Evolutionary conservation across 2,113 vertebrate genomes (phyloP), one percentile per base, ranked within the genome.

Genomic region (Polypterus bichir): DNA sequence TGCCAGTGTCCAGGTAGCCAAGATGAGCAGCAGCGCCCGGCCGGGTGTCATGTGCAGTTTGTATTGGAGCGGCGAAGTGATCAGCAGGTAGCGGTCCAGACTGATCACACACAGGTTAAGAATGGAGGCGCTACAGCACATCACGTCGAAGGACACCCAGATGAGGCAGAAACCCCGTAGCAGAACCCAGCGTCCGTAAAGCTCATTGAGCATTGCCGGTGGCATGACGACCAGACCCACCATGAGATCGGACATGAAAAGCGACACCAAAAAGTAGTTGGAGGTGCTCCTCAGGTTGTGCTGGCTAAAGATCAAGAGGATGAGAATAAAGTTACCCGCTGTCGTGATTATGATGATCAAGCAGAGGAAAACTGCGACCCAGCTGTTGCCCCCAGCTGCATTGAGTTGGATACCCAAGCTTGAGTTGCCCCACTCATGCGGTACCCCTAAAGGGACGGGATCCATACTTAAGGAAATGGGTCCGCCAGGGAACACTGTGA

Each of bases 71-170:
- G 95, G 96, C 1, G 93, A 97, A 60, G 93, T 94, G 75, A 97
- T 98, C 73, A 98, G 90, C 74, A 98, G 81, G 77, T 97, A 97
- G 2, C 95, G 85, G 82, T 97, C 95, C 79, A 97, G 74, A 79
- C 94, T 97, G 84, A 98, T 98, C 75, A 92, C 78, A 48, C 95
- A 96, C 56, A 98, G 85, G 88, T 98, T 97, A 66, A 98, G 89
- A 73, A 97, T 98, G 78, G 95, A 98, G 4, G 95, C 93, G 3
- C 95, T 97, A 79, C 93, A 97, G 83, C 93, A 97, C 95, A 98
- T 97, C 68, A 97, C 90, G 0, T 98, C 95, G 1, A 97, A 97
- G 79, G 92, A 90, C 59, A 86, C 87, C 95, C 95, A 97, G 64
- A 97, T 79, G 0, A 87, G 89, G 74, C 96, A 98, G 68, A 98